A percentile compares a stretch with the other conserved stretches of the same genome.
These are phyloP conservation scores for Chauna torquata DNA, from an alignment of 2,113 vertebrate species.

Conservation along the genomic window DNA sequence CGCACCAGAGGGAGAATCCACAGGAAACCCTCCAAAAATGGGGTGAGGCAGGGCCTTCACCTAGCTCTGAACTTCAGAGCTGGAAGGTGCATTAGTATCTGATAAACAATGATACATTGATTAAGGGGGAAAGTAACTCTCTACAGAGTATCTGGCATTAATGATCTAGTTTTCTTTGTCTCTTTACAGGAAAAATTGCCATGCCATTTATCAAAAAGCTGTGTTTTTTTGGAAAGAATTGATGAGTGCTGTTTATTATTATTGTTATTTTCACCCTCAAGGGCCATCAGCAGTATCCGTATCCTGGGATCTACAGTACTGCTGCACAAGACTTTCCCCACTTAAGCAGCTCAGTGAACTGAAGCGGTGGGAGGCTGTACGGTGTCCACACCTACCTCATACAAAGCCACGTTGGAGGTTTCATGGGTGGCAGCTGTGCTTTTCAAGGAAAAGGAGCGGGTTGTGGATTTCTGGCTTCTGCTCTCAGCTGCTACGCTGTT, in stretches of 20 bases:
- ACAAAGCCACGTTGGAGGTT: slow-evolving; percentile 83
- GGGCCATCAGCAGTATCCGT: neutral
- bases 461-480: slow-evolving; percentile 74
- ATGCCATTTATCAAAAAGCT: neutral
- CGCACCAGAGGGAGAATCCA: neutral
- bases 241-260: neutral
- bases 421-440: slow-evolving; percentile 79
- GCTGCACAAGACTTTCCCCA: neutral
- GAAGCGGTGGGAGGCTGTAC: neutral
- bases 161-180: neutral
- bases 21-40: neutral
- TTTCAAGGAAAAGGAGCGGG: slow-evolving; percentile 76
- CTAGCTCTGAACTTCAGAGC: neutral
- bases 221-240: neutral
- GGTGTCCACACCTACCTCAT: slow-evolving; percentile 74
- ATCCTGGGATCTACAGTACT: neutral
- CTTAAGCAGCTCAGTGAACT: neutral
- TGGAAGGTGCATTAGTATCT: too few species aligned
- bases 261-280: neutral
- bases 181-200: neutral
- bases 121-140: neutral
- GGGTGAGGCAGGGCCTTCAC: neutral
- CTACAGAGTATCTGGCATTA: neutral
- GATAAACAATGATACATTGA: neutral
- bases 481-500: slow-evolving; percentile 73